Conservation (phyloP, 2,888 invertebrate genomes). For the Megalurothrips usitatus region DNA sequence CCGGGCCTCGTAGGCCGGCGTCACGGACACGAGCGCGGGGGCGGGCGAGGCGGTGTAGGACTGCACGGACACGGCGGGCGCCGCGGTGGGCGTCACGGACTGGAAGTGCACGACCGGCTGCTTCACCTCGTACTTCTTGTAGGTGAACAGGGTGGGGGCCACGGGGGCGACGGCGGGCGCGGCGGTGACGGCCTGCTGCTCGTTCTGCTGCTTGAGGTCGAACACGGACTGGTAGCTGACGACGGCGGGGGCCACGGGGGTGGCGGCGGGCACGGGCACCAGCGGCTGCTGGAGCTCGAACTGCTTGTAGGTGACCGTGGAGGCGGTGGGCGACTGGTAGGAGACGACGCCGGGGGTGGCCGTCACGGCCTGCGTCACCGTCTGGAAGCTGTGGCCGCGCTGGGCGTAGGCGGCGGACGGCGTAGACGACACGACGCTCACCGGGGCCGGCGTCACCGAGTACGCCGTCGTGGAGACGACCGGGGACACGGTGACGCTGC, state of each 20-base stretch:
- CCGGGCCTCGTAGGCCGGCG: not conserved
- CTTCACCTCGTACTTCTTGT: constrained; percentile 27
- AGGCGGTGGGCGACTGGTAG: not conserved
- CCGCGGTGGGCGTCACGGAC: constrained; percentile 3
- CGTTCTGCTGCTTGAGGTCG: not conserved
- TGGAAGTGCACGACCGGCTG: constrained; percentile 25
- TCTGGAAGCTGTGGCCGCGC: not conserved
- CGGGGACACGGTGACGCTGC: not conserved
- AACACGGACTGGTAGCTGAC: constrained; percentile 4
- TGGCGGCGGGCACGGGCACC: not conserved
- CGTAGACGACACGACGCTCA: constrained; percentile 23
- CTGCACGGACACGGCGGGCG: constrained; percentile 13
- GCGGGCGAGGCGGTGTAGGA: not conserved
- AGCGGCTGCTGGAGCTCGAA: constrained; percentile 6
- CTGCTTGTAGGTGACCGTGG: not conserved
- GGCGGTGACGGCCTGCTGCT: constrained; percentile 5
- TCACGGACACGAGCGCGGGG: constrained; percentile 18
- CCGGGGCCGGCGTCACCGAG: constrained; percentile 13
- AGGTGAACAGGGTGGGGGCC: not conserved
- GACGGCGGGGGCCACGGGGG: not conserved
- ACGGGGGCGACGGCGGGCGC: not conserved
- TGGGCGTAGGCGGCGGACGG: not conserved
- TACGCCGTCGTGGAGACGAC: not conserved
- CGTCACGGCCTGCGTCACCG: not conserved
- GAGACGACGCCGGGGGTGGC: not conserved